phyloP scores from a whole-genome alignment of 1,140 invertebrate genomes.

The Drosophila sucinea region DNA sequence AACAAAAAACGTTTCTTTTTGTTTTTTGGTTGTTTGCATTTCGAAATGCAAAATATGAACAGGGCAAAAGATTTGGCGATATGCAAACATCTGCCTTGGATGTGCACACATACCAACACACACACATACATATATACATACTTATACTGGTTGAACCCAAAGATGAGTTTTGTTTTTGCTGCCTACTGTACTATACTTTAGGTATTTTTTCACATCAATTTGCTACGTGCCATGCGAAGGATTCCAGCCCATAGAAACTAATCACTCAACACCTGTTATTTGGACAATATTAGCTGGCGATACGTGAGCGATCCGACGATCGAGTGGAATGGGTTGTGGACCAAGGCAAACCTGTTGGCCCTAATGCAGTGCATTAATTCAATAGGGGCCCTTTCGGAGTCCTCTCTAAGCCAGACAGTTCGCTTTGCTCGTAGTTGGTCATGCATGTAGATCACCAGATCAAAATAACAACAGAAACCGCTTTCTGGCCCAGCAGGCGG shows the following conservation, averaged over 20 bases:
- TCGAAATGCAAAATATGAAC: constrained; percentile 71
- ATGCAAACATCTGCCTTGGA: constrained; percentile 67
- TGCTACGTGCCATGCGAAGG: constrained; percentile 59
- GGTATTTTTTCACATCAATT: constrained; percentile 44
- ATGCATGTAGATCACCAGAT: constrained; percentile 63
- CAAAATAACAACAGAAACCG: constrained; percentile 43
- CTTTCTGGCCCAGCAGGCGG: constrained; percentile 26
- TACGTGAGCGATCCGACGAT: constrained; percentile 40
- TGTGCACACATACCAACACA: not conserved
- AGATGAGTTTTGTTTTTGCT: not conserved
- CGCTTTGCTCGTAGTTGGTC: constrained; percentile 32
- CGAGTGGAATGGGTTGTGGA: constrained; percentile 3
- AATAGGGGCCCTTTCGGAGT: constrained; percentile 38
- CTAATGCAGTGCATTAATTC: constrained; percentile 73
- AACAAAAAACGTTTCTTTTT: constrained; percentile 15
- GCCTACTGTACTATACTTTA: not conserved
- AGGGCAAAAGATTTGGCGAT: constrained; percentile 49
- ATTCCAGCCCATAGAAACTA: constrained; percentile 49
- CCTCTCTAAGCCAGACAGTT: constrained; percentile 21
- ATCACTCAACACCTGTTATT: constrained; percentile 77
- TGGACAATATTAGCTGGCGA: constrained; percentile 59
- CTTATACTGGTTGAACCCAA: not conserved
- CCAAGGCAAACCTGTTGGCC: constrained; percentile 62
- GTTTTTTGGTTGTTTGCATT: constrained; percentile 57
- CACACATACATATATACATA: not conserved